These are phyloP conservation scores for Himalopsyche phryganea DNA, from an alignment of 1,140 invertebrate species.

Conservation along the genomic window DNA sequence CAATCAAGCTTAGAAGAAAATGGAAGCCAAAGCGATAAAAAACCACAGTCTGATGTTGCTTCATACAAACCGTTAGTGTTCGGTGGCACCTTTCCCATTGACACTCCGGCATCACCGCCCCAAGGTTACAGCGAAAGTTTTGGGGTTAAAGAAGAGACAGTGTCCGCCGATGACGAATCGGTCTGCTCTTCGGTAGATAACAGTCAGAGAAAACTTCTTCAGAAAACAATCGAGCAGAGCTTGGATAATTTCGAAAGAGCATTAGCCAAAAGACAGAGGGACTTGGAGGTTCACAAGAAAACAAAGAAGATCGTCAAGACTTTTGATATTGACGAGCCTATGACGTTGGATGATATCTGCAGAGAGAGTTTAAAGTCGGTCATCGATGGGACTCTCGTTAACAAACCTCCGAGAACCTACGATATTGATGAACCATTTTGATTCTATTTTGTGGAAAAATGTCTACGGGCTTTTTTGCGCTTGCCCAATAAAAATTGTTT, in stretches of 20 bases:
- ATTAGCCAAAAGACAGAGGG: constrained; percentile 31
- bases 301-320: constrained; percentile 34
- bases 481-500: no score
- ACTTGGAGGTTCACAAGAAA: constrained; percentile 20
- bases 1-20: constrained; percentile 28
- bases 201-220: constrained; percentile 24
- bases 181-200: constrained; percentile 7
- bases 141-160: constrained; percentile 13
- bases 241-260: constrained; percentile 41
- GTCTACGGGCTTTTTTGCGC: no score
- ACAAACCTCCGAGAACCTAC: constrained; percentile 51
- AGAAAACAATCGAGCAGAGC: constrained; percentile 40
- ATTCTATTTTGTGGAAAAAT: no score
- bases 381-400: not conserved
- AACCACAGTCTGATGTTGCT: constrained; percentile 1
- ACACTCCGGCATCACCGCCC: constrained; percentile 56
- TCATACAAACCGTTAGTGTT: constrained; percentile 67
- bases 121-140: constrained; percentile 30
- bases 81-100: constrained; percentile 78
- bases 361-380: constrained; percentile 12
- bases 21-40: not conserved
- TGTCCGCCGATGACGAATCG: constrained; percentile 17
- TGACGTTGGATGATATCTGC: constrained; percentile 9
- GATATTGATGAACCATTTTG: constrained; percentile 60
- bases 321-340: constrained; percentile 34